Percentiles rank a stretch among this genome's conserved stretches.
These are phyloP conservation scores for Sebastes iracundus DNA, from an alignment of 2,797 vertebrate species.

Conservation along the genomic window DNA sequence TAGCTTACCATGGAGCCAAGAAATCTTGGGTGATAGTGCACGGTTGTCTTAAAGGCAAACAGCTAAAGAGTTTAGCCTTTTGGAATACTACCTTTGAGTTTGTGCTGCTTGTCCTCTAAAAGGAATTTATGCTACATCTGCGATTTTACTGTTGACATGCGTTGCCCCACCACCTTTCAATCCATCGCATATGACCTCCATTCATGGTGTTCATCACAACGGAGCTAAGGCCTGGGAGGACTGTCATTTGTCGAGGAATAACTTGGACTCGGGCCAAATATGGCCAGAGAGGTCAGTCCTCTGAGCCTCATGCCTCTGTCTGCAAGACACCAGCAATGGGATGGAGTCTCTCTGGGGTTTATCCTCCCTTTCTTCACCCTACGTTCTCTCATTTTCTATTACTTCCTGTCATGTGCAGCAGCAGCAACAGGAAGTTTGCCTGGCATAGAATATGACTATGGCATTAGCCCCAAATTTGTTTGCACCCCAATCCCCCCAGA, in stretches of 20 bases:
- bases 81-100: constrained; percentile 3
- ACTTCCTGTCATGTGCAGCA: constrained; percentile 63
- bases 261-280: constrained; percentile 49
- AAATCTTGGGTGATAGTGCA: not conserved
- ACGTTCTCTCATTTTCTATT: constrained; percentile 68
- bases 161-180: constrained; percentile 9
- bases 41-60: constrained; percentile 2
- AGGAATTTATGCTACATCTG: not conserved
- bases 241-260: constrained; percentile 21
- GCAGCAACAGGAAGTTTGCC: constrained; percentile 60
- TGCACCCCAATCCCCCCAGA: constrained; percentile 88
- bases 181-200: constrained; percentile 48
- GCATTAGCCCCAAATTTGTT: constrained; percentile 84
- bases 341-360: constrained; percentile 34
- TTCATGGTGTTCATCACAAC: constrained; percentile 57
- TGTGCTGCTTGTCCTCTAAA: not conserved
- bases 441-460: constrained; percentile 78
- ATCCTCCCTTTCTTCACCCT: constrained; percentile 45
- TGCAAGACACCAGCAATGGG: constrained; percentile 23
- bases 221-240: constrained; percentile 50
- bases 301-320: constrained; percentile 54
- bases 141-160: constrained; percentile 50
- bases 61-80: not conserved
- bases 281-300: constrained; percentile 68
- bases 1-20: constrained; percentile 24